Percentiles rank a stretch among this genome's conserved stretches.
These are phyloP conservation scores for Acomys russatus DNA, from an alignment of 2,797 vertebrate species.

Conservation along the genomic window DNA sequence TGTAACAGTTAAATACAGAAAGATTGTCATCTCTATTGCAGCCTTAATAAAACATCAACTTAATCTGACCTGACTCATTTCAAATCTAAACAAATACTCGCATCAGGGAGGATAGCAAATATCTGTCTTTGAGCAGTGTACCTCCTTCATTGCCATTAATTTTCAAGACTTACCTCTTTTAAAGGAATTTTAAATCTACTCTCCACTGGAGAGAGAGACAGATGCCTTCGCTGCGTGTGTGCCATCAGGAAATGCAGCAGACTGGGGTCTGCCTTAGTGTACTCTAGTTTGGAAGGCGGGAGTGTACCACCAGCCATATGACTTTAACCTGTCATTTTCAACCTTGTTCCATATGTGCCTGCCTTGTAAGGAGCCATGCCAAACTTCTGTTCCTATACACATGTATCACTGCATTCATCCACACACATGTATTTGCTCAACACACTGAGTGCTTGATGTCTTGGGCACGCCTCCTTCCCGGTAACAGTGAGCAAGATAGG, in stretches of 20 bases:
- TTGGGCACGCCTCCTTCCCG: background rate
- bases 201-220: slow-evolving; percentile 43
- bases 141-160: background rate
- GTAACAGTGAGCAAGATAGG: background rate
- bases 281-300: background rate
- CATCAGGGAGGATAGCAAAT: background rate
- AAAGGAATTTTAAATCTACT: background rate
- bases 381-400: background rate
- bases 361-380: background rate
- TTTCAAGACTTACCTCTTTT: slow-evolving; percentile 22
- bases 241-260: background rate
- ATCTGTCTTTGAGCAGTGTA: background rate
- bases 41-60: slow-evolving; percentile 33
- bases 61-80: background rate
- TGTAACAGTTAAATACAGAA: background rate
- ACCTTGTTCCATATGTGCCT: background rate
- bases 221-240: background rate
- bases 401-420: background rate
- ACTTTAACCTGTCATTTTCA: background rate
- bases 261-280: background rate
- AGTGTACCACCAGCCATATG: background rate
- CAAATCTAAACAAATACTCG: background rate
- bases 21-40: background rate
- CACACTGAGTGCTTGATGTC: background rate
- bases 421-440: background rate